These are phyloP conservation scores for Frankliniella fusca DNA, from an alignment of 2,888 invertebrate genomes.

Conservation along the genomic window DNA sequence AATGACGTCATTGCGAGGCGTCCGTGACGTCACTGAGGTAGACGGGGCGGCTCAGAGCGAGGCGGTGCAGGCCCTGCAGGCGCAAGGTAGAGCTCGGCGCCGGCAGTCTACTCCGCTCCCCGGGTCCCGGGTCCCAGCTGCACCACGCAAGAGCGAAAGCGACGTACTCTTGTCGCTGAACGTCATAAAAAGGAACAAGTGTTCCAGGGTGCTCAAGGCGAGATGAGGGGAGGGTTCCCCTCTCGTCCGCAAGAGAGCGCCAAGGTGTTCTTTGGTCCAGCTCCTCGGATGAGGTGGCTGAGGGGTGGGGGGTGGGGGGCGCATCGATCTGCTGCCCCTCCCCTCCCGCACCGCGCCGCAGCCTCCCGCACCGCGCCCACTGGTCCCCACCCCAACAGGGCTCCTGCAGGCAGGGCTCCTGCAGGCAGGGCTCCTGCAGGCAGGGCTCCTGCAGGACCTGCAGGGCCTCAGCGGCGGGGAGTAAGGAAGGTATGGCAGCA, in stretches of 20 bases:
- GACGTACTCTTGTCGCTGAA: no score
- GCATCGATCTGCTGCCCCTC: not conserved
- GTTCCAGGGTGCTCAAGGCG: not conserved
- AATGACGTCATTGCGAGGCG: not conserved
- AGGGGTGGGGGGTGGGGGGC: not conserved
- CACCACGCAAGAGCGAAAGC: no score
- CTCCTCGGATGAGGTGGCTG: not conserved
- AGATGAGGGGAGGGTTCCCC: not conserved
- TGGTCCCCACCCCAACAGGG: not conserved
- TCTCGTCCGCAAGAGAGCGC: not conserved
- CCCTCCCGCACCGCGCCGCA: not conserved
- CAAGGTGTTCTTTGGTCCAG: not conserved
- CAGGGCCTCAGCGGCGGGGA: no score
- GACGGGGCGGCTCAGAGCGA: not conserved
- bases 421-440: no score
- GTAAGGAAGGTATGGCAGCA: no score
- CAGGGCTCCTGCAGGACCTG: no score
- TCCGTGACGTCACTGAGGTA: not conserved
- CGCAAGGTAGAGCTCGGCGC: no score
- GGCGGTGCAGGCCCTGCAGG: no score
- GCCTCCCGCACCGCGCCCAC: not conserved
- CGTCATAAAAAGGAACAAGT: no score
- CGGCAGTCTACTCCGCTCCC: no score
- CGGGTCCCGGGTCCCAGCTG: no score
- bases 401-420: no score